Conservation (phyloP, 1,140 invertebrate genomes). For the Drosophila subobscura region DNA sequence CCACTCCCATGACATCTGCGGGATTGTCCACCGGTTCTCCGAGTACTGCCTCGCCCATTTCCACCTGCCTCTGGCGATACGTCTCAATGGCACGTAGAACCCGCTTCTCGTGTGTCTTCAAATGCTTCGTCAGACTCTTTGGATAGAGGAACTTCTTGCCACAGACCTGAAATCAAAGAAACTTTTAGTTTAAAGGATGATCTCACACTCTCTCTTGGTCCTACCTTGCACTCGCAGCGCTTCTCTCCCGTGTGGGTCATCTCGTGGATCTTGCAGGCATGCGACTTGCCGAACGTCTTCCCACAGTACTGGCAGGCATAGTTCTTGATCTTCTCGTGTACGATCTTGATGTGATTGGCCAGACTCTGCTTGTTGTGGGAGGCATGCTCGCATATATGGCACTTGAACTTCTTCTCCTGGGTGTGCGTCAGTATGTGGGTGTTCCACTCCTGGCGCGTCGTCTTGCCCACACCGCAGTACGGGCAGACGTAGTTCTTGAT, state of each 20-base stretch:
- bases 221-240: constrained; percentile 75
- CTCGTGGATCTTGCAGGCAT: constrained; percentile 81
- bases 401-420: constrained; percentile 81
- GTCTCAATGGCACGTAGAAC: constrained; percentile 77
- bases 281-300: constrained; percentile 81
- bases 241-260: constrained; percentile 85
- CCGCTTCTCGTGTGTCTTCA: constrained; percentile 81
- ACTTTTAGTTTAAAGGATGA: not conserved
- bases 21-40: constrained; percentile 27
- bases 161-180: constrained; percentile 51
- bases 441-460: constrained; percentile 79
- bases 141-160: constrained; percentile 79
- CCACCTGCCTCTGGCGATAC: constrained; percentile 75
- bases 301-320: constrained; percentile 80
- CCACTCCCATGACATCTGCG: not conserved
- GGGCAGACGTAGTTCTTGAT: constrained; percentile 82
- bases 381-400: constrained; percentile 74
- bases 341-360: constrained; percentile 78
- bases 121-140: constrained; percentile 78
- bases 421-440: constrained; percentile 79
- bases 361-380: constrained; percentile 79
- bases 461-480: constrained; percentile 79
- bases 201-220: not conserved
- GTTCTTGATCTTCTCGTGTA: constrained; percentile 81
- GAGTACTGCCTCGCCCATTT: constrained; percentile 50